Evolutionary conservation across 2,113 vertebrate species (phyloP).

Genomic region (Siniperca chuatsi): DNA sequence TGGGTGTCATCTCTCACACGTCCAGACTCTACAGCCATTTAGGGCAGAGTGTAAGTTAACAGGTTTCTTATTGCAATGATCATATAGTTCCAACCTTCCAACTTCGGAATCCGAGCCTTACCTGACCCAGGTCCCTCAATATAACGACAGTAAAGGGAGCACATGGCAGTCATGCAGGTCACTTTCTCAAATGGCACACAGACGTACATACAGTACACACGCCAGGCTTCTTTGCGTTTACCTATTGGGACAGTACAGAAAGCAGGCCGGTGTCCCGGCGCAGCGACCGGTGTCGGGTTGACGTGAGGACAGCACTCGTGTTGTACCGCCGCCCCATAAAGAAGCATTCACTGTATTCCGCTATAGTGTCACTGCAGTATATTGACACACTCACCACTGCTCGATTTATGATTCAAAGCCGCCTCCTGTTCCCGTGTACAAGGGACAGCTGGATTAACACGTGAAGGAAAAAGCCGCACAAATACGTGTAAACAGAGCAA

Average conservation of each 20-base stretch:
- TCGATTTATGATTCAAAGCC: background rate
- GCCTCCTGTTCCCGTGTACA: background rate
- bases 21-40: background rate
- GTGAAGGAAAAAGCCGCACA: background rate
- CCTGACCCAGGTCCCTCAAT: background rate
- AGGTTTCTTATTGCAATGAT: background rate
- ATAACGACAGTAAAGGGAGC: background rate
- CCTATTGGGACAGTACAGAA: background rate
- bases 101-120: background rate
- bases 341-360: background rate
- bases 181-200: background rate
- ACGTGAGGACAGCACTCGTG: slow-evolving; percentile 75
- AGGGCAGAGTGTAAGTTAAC: slow-evolving; percentile 8
- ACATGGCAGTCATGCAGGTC: slow-evolving; percentile 19
- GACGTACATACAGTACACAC: background rate
- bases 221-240: background rate
- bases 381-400: slow-evolving; percentile 29
- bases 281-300: slow-evolving; percentile 56
- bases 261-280: slow-evolving; percentile 13
- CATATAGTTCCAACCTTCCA: background rate
- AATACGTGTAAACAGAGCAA: slow-evolving; percentile 11
- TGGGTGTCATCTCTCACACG: background rate
- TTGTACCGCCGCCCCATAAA: slow-evolving; percentile 41
- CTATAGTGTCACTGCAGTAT: background rate
- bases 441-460: slow-evolving; percentile 6